Percentiles rank a stretch among this genome's conserved stretches.
These are phyloP conservation scores for Stigmatopora nigra DNA, from an alignment of 2,113 vertebrate genomes.

Conservation along the genomic window DNA sequence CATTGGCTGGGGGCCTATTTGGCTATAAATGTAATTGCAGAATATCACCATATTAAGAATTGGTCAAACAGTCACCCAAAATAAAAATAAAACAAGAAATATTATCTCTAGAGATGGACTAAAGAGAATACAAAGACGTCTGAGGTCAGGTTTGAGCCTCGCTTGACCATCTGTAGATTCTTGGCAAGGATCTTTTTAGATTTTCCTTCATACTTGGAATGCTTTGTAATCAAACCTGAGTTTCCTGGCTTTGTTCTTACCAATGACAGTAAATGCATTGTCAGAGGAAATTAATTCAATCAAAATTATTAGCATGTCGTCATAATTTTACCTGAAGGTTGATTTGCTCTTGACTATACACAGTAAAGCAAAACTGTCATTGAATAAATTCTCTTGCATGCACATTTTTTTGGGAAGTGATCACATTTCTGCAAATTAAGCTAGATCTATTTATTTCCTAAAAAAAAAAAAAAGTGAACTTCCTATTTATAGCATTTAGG, in stretches of 20 bases:
- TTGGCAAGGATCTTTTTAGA: constrained; percentile 20
- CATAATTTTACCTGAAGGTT: not conserved
- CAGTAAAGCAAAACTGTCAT: not conserved
- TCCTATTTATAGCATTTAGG: constrained; percentile 1
- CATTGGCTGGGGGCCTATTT: too few species aligned
- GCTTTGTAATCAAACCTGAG: constrained; percentile 33
- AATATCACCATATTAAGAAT: too few species aligned
- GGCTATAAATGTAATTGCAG: too few species aligned
- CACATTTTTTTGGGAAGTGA: not conserved
- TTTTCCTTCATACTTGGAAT: constrained; percentile 38
- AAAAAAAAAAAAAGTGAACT: not conserved
- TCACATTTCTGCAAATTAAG: not conserved
- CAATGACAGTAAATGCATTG: constrained; percentile 21
- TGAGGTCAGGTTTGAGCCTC: constrained; percentile 18
- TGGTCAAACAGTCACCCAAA: too few species aligned
- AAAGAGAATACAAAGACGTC: constrained; percentile 20
- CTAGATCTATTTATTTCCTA: not conserved
- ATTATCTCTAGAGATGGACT: constrained; percentile 9
- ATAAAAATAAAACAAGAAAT: constrained; percentile 5
- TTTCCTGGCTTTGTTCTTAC: constrained; percentile 35
- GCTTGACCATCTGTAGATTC: constrained; percentile 30
- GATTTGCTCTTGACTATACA: not conserved
- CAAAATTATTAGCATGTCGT: not conserved
- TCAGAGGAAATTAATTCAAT: not conserved
- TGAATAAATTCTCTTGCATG: not conserved